Evolutionary conservation across 1,140 invertebrate species (phyloP), one percentile per base, ranked within the genome.

Genomic region (Brachionus angularis): DNA sequence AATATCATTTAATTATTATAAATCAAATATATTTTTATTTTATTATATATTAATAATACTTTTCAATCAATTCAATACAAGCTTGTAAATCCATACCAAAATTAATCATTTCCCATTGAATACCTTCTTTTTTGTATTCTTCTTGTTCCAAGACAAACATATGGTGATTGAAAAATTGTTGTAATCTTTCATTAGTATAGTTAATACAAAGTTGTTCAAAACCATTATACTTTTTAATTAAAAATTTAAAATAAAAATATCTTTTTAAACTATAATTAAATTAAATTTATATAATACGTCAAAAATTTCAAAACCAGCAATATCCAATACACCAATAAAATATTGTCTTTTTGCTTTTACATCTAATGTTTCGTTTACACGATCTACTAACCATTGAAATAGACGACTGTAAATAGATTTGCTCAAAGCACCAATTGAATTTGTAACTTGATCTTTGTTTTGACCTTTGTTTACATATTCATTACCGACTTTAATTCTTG

Each of bases 81-180:
- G 91, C 88, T 83, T 89, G 87, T 81, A 98, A 87, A 86, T 98
- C 95, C 89, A 98, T 93, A 84, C 94, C 95, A 86, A 98, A 98
- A 86, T 98, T 94, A 85, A 98, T 97, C 86, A 97, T 97, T 39
- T 89, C 89, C 95, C 94, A 98, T 81, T 94, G 89, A 84, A 97
- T 97, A 81, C 92, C 93, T 85, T 98, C 95, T 77, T 89, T 87
- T 81, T 94, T 90, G 86, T 98, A 98, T 81, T 97, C 95, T 86
- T 98, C 96, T 89, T 98, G 96, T 85, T 98, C 95, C 81, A 98
- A 87, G 76, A 98, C 93, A 85, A 98, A 98, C 95, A 98, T 98
- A 86, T 98, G 96, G 84, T 98, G 96, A 86, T 98, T 98, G 91
- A 98, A 98, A 88, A 98, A 98, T 84, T 98, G 95, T 85, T 98